These are phyloP conservation scores for Sceliomorpha sp. DNA, from an alignment of 2,888 invertebrate genomes.

Conservation along the genomic window DNA sequence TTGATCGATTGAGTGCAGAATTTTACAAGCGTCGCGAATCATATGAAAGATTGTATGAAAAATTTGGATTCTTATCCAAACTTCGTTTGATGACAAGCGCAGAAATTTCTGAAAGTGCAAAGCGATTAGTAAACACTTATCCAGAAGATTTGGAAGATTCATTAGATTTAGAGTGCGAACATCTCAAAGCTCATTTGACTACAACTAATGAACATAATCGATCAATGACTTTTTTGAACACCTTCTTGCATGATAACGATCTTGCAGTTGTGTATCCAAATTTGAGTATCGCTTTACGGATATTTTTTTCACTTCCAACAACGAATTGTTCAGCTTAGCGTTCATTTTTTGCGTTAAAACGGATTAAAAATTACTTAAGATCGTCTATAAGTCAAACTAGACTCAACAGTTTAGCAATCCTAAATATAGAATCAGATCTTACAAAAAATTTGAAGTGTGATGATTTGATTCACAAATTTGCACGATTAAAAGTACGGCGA, in stretches of 20 bases:
- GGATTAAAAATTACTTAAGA: slow-evolving; percentile 39
- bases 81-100: background rate
- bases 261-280: slow-evolving; percentile 39
- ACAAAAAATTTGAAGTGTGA: slow-evolving; percentile 22
- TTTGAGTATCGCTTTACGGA: slow-evolving; percentile 35
- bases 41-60: slow-evolving; percentile 11
- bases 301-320: slow-evolving; percentile 33
- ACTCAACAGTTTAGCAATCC: slow-evolving; percentile 31
- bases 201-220: slow-evolving; percentile 66
- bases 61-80: slow-evolving; percentile 26
- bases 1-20: slow-evolving; percentile 17
- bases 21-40: slow-evolving; percentile 6
- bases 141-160: slow-evolving; percentile 13
- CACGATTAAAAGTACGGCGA: slow-evolving; percentile 13
- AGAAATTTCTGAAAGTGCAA: slow-evolving; percentile 22
- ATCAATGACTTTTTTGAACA: slow-evolving; percentile 63
- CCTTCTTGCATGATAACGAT: slow-evolving; percentile 53
- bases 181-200: slow-evolving; percentile 16
- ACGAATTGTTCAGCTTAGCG: slow-evolving; percentile 46
- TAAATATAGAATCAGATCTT: slow-evolving; percentile 30
- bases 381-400: slow-evolving; percentile 31
- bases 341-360: slow-evolving; percentile 44
- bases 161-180: slow-evolving; percentile 15
- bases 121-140: slow-evolving; percentile 11
- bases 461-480: slow-evolving; percentile 22